These are phyloP conservation scores for Sebastes jordani DNA, from an alignment of 2,797 vertebrate species.

Conservation along the genomic window DNA sequence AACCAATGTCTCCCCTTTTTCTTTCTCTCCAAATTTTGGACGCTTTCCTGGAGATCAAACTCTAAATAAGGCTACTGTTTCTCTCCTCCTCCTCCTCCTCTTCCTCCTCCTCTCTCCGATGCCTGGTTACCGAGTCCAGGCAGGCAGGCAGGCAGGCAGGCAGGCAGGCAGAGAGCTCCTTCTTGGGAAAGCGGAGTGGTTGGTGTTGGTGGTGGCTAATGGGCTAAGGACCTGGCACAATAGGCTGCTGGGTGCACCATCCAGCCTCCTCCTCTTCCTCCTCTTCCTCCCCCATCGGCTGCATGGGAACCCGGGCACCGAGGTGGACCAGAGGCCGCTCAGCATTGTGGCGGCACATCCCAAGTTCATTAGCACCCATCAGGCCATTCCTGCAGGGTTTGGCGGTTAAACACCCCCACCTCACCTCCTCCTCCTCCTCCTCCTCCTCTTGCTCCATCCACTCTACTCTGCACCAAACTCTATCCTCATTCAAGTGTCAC, in stretches of 20 bases:
- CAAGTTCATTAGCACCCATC: constrained; percentile 88
- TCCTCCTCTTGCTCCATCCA: neutral
- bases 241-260: constrained; percentile 65
- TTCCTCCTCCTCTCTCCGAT: constrained; percentile 55
- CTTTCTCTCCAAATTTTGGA: constrained; percentile 77
- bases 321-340: constrained; percentile 81
- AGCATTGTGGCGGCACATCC: constrained; percentile 85
- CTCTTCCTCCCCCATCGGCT: constrained; percentile 38
- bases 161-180: constrained; percentile 61
- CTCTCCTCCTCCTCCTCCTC: constrained; percentile 43
- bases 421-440: constrained; percentile 14
- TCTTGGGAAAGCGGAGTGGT: constrained; percentile 75
- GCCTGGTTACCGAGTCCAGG: constrained; percentile 77
- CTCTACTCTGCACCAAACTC: neutral
- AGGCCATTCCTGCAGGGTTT: constrained; percentile 56
- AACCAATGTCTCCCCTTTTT: constrained; percentile 63
- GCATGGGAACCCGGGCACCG: constrained; percentile 86
- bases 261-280: constrained; percentile 1
- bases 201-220: constrained; percentile 77
- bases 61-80: constrained; percentile 82
- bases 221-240: constrained; percentile 79
- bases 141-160: constrained; percentile 41
- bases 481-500: too few species aligned
- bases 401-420: constrained; percentile 6
- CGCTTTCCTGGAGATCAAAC: constrained; percentile 76